Evolutionary conservation across 2,888 invertebrate genomes (phyloP), one percentile per base, ranked within the genome.

Genomic region (Lithophane ornitopus): DNA sequence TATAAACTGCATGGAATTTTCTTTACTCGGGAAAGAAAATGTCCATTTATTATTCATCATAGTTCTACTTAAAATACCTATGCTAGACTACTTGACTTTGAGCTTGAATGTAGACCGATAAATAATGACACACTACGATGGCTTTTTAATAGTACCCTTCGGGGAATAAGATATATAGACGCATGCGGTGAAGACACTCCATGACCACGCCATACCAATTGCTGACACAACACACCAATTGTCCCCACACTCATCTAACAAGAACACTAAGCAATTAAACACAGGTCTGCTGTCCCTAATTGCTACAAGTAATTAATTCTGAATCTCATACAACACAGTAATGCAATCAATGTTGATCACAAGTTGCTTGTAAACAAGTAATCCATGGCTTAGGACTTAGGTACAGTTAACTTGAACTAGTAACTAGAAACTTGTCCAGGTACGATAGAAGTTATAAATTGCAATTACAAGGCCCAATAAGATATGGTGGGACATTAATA

Each of bases 391-490:
- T 65, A 66, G 54, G 26, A 19, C 52, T 58, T 61, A 71, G 39
- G 58, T 85, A 82, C 85, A 70, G 85, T 74, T 84, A 74, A 66
- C 34, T 65, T 76, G 65, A 74, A 63, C 81, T 80, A 84, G 76
- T 80, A 83, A 81, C 85, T 82, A 82, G 76, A 82, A 86, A 84
- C 86, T 82, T 72, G 87, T 78, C 66, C 72, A 84, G 78, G 62
- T 73, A 39, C 85, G 87, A 86, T 85, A 69, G 70, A 72, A 79
- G 87, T 84, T 77, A 91, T 92, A 92, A 92, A 92, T 93, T 89
- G 90, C 90, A 92, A 92, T 92, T 90, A 91, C 81, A 81, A 81
- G 85, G 72, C 74, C 77, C 77, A 86, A 78, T 81, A 81, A 86
- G 87, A 83, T 87, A 87, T 70, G 74, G 81, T 70, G 2, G 74